phyloP scores from a whole-genome alignment of 1,140 invertebrate genomes.

The Microplitis demolitor region DNA sequence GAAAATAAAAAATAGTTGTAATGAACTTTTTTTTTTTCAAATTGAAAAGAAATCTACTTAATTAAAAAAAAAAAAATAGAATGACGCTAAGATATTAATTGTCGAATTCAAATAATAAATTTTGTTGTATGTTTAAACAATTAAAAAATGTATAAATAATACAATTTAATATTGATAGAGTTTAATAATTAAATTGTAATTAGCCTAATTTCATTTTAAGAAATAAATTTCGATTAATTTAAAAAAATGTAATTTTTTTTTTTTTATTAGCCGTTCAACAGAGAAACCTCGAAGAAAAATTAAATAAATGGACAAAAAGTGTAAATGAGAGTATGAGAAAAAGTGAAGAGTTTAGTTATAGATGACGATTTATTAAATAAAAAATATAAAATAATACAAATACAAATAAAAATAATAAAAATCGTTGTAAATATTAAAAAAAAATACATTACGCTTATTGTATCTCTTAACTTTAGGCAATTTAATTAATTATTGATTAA shows the following conservation, averaged over 20 bases:
- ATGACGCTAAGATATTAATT: no score
- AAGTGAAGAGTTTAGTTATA: background rate
- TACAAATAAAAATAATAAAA: constrained; percentile 48
- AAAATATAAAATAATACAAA: constrained; percentile 33
- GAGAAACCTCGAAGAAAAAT: background rate
- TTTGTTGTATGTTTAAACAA: no score
- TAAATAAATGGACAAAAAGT: background rate
- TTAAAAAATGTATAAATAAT: no score
- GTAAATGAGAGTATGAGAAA: no score
- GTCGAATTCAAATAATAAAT: no score
- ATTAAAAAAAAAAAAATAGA: no score
- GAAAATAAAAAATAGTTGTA: no score
- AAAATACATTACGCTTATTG: constrained; percentile 61
- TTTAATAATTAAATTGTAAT: constrained; percentile 47
- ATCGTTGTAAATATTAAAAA: constrained; percentile 56
- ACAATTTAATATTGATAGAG: no score
- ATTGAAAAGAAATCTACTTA: no score
- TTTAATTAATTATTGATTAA: constrained; percentile 40
- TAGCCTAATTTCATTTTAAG: constrained; percentile 31
- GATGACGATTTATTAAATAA: constrained; percentile 7
- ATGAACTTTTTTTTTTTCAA: no score
- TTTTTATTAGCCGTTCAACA: background rate
- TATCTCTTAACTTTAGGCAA: constrained; percentile 62
- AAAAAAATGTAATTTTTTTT: background rate
- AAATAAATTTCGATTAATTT: constrained; percentile 21